Base-by-base conservation (phyloP, 1,140 invertebrate species). In the Heliconius nattereri region DNA sequence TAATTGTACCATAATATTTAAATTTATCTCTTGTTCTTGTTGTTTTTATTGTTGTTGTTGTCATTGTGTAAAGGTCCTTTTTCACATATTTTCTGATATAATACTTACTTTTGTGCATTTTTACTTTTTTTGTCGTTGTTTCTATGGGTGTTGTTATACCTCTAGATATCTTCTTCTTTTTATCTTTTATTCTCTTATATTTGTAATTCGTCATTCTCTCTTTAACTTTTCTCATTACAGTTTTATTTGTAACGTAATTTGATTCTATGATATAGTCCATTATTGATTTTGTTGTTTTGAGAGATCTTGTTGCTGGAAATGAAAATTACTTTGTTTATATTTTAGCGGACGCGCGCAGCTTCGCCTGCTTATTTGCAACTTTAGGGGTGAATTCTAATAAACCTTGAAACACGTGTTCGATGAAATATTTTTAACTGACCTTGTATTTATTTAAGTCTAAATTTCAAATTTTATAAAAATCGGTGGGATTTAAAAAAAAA, bases 21-120 rank as follows among this genome's bases (percentile, higher is more conserved):
- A 66, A 66, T n/a, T 26, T 26, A 9, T 60, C 75, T 35, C n/a
- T 54, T 49, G 72, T 75, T 26, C 7, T 75, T 19, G 79, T 85
- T 3, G 78, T 79, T 23, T 73, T 79, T 20, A 74, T 29, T 1
- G 80, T 81, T 0, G 81, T 83, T 5, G 80, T 78, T 35, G 54
- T 83, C 78, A 81, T 84, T 70, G 45, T 80, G n/a, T 74, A 79
- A 19, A 84, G 76, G 66, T 84, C 79, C 11, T 74, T 82, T 3
- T 29, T 76, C n/a, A 76, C 71, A 37, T 85, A 83, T 79, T 85
- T 85, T 5, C 76, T 35, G 7, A 83, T 80, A 52, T 82, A 85
- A 52, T 81, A 85, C 74, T 78, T 85, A 32, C 80, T 81, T 70
- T 78, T 83, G 23, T 29, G 80, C 84, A 83, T 85, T 3, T 75